Percentiles rank a stretch among this genome's conserved stretches.
phyloP scores from a whole-genome alignment of 2,797 vertebrate species.

The Sandelia bainsii region DNA sequence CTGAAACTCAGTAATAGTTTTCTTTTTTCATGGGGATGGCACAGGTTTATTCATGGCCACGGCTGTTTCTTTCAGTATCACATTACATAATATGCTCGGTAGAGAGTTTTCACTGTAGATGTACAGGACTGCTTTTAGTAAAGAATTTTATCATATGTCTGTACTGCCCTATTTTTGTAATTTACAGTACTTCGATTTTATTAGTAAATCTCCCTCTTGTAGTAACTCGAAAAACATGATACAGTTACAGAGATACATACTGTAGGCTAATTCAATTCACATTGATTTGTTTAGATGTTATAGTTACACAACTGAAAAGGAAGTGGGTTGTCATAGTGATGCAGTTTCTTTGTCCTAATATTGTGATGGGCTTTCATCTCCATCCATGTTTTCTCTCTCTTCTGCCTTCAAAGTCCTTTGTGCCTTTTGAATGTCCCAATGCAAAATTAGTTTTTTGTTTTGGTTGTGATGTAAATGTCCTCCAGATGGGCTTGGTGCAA shows the following conservation, averaged over 20 bases:
- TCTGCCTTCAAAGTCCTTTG: slow-evolving; percentile 68
- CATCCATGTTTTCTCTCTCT: slow-evolving; percentile 54
- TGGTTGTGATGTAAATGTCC: slow-evolving; percentile 59
- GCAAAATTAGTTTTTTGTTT: slow-evolving; percentile 59
- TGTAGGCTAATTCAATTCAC: slow-evolving; percentile 38
- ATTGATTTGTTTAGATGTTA: slow-evolving; percentile 50
- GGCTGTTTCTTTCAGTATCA: slow-evolving; percentile 15
- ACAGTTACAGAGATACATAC: not conserved
- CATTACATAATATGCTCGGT: slow-evolving; percentile 12
- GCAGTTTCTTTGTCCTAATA: slow-evolving; percentile 54
- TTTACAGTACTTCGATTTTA: slow-evolving; percentile 9
- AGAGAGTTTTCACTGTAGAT: slow-evolving; percentile 5
- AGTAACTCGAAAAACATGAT: slow-evolving; percentile 21
- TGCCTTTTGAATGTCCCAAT: slow-evolving; percentile 47
- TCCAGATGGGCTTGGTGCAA: slow-evolving; percentile 66
- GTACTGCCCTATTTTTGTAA: slow-evolving; percentile 5
- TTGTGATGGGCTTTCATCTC: slow-evolving; percentile 63
- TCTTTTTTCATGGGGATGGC: slow-evolving; percentile 4
- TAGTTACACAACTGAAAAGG: slow-evolving; percentile 31
- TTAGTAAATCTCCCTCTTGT: slow-evolving; percentile 13
- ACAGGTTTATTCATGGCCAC: not conserved
- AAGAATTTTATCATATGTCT: not conserved
- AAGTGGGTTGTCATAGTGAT: slow-evolving; percentile 65
- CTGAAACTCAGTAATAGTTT: slow-evolving; percentile 26
- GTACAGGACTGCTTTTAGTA: slow-evolving; percentile 1